phyloP scores from a whole-genome alignment of 1,140 invertebrate species.

The Pseudomyrmex cubaensis region DNA sequence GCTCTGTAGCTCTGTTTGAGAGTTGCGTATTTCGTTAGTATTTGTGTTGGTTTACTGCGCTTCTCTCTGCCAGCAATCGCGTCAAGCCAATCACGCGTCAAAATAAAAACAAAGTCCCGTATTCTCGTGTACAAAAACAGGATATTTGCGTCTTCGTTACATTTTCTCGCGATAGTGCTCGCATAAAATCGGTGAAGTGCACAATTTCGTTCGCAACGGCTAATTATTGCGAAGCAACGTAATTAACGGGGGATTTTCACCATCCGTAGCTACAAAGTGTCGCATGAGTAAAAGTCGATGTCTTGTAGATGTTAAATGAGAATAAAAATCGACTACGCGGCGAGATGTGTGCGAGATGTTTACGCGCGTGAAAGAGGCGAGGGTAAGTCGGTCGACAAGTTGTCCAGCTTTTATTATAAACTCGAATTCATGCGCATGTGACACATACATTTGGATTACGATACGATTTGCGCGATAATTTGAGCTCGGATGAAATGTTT shows the following conservation, averaged over 20 bases:
- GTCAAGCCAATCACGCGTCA: not conserved
- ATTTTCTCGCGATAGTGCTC: not conserved
- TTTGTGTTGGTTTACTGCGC: slow-evolving; percentile 1
- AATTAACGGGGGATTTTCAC: not conserved
- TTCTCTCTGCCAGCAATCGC: not conserved
- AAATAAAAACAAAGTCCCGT: not conserved
- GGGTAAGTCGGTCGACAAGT: slow-evolving; percentile 1
- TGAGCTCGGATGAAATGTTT: not conserved
- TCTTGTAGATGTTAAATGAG: not conserved
- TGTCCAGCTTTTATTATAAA: not conserved
- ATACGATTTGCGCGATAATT: not conserved
- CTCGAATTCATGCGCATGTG: not conserved
- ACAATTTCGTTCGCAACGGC: not conserved
- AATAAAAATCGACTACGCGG: slow-evolving; percentile 8
- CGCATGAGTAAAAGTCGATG: slow-evolving; percentile 2
- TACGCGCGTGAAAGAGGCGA: not conserved
- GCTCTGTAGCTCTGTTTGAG: slow-evolving; percentile 4
- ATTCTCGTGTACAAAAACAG: not conserved
- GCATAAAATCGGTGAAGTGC: not conserved
- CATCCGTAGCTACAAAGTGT: not conserved
- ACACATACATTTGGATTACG: slow-evolving; percentile 35
- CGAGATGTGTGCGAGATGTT: not conserved
- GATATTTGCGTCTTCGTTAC: slow-evolving; percentile 3
- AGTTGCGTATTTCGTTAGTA: slow-evolving; percentile 9
- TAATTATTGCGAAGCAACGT: slow-evolving; percentile 16